Evolutionary conservation across 1,140 invertebrate genomes (phyloP), one percentile per base, ranked within the genome.

Genomic region (Streblospio benedicti): DNA sequence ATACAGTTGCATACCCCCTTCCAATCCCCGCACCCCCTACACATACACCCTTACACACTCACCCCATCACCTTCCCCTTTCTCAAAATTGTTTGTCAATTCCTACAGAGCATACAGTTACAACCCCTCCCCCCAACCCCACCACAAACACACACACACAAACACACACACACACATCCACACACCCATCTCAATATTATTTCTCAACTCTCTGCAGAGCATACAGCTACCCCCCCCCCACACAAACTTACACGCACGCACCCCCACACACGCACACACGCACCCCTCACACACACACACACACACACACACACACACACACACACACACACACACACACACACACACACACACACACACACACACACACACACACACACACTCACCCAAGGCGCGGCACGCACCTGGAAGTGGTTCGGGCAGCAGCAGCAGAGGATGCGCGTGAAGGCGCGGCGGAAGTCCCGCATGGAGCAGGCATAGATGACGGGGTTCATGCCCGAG

Each of bases 401-500:
- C 1, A 32, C 20, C 6, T 23, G 31, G 18, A 25, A 38, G 53
- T 56, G 43, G n/a, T 20, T 30, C 18, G 53, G 53, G 30, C 53
- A 56, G 38, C 31, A 56, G 32, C 59, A 60, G 43, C 32, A 60
- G n/a, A 70, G 59, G 31, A 69, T 68, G 35, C 69, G 69, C n/a
- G 65, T 50, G 61, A 80, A 80, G 23, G 78, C 78, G 38, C 91
- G 88, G 79, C 93, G 83, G 78, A 97, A 97, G 75, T 97, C 93
- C 72, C 88, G 83, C 76, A 90, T 94, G 89, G 91, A 96, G 70
- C 90, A 95, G 1, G 93, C 92, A 76, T 97, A 97, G 68, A 97
- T 97, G 55, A 96, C 88, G 1, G 93, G 93, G 81, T 96, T 97
- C 91, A 97, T 94, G 30, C 90, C 88, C 31, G 71, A 74, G 59